Base-by-base conservation (phyloP, 1,140 invertebrate genomes). In the Drosophila tani region DNA sequence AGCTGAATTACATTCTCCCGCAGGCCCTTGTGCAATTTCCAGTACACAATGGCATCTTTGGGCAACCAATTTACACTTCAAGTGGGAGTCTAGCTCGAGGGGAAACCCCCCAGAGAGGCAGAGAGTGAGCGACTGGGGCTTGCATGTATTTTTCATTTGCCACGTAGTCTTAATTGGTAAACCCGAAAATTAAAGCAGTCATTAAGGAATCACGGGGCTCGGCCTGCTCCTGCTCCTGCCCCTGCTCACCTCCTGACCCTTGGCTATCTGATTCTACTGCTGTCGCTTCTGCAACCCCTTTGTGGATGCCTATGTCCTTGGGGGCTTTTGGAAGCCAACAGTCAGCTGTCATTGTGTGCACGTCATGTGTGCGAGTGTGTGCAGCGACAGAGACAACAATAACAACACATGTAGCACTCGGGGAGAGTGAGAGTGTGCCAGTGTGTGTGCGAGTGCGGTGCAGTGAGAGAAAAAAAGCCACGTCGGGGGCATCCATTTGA, bases 121-220 rank as follows among this genome's bases (percentile, higher is more conserved):
- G 51, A 55, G 12, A 5, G 32, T 14, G 32, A 12, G 11, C 0
- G 11, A 38, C 11, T 38, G 35, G 35, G 12, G 19, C 53, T 38
- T 79, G 75, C 58, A 81, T 85, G 85, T 88, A 79, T 90, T 90
- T 90, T 85, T 85, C 86, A 90, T 91, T 91, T 73, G 79, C 85
- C 85, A 90, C 85, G 86, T 90, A 90, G 70, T 90, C 90, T 90
- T 90, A 90, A 90, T 90, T 90, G 85, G 85, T 81, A 85, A 90
- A 75, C 85, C 86, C 69, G 79, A 90, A 70, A 90, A 90, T 90
- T 90, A 90, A 90, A 90, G 85, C 85, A 90, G 88, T 82, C 86
- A 91, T 90, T 91, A 85, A 90, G 90, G 85, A 90, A 90, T 90
- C 85, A 90, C 85, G 81, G 88, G 65, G 68, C 32, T 76, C 73